These are phyloP conservation scores for Crotalus tigris DNA, from an alignment of 2,113 vertebrate species.

Conservation along the genomic window DNA sequence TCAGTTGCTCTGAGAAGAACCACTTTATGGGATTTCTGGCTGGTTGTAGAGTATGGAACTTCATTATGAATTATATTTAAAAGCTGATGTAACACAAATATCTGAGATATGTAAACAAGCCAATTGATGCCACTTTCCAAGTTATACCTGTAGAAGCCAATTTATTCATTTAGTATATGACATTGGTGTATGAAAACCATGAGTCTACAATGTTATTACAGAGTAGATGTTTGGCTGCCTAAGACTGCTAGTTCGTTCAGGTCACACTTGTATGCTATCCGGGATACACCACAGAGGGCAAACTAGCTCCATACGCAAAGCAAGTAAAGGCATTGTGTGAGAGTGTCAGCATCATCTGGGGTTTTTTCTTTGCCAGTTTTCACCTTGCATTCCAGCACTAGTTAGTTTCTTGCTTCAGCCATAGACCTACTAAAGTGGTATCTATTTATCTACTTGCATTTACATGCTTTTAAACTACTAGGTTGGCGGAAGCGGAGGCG, in stretches of 20 bases:
- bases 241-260: background rate
- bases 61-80: background rate
- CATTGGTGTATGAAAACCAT: background rate
- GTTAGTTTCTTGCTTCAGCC: background rate
- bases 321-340: background rate
- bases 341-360: background rate
- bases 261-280: background rate
- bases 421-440: background rate
- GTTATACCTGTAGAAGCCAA: background rate
- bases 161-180: background rate
- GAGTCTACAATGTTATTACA: background rate
- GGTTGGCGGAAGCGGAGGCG: background rate
- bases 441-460: background rate
- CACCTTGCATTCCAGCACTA: background rate
- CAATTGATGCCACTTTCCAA: background rate
- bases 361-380: background rate
- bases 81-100: background rate
- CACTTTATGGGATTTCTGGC: background rate
- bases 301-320: background rate
- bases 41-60: background rate
- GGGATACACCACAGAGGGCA: background rate
- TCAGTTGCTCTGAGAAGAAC: background rate
- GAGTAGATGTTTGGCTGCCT: background rate
- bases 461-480: background rate
- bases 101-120: background rate